Conservation (phyloP, 2,113 vertebrate genomes). For the Triplophysa rosa region DNA sequence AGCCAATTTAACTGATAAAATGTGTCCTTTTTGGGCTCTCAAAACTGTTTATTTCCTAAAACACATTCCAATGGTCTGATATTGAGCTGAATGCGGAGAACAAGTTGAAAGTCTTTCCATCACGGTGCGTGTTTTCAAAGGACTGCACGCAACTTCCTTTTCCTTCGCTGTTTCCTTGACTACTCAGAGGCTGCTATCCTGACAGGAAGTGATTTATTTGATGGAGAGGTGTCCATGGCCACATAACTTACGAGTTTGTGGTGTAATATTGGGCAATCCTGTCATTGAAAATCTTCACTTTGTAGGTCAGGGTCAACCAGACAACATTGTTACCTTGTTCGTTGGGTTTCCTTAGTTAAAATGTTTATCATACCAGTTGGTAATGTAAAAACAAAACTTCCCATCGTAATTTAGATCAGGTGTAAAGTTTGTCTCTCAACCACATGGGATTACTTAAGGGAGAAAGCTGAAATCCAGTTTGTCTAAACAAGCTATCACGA, state of each 20-base stretch:
- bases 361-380: too few relatives aligned
- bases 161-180: conserved; percentile 47
- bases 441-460: not conserved
- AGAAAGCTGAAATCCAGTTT: not conserved
- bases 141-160: conserved; percentile 44
- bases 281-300: not conserved
- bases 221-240: conserved; percentile 34
- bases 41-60: conserved; percentile 19
- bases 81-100: conserved; percentile 23
- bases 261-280: conserved; percentile 1
- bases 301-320: conserved; percentile 17
- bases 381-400: not conserved
- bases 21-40: not conserved
- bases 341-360: not conserved
- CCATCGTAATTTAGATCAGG: not conserved
- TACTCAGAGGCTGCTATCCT: conserved; percentile 18
- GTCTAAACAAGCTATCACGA: conserved; percentile 38
- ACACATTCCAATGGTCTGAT: conserved; percentile 19
- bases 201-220: conserved; percentile 16
- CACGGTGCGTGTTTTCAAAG: conserved; percentile 36
- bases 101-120: conserved; percentile 29
- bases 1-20: conserved; percentile 10
- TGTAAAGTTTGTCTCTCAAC: not conserved
- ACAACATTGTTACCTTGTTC: not conserved
- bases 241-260: not conserved